Evolutionary conservation across 2,888 invertebrate species (phyloP).

Genomic region (Melanostoma mellinum): DNA sequence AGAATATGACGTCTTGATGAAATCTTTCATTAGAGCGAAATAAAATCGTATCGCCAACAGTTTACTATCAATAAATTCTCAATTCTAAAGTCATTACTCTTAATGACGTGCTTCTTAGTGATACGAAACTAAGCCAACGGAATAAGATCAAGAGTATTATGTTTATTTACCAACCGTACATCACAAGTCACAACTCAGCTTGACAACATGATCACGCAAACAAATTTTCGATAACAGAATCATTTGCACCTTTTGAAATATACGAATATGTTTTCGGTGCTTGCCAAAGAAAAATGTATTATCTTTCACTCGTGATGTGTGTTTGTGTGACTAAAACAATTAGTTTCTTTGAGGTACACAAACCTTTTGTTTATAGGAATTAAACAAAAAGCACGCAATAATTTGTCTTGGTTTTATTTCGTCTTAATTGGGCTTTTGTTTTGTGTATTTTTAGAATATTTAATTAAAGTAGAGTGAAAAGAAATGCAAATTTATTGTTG

Average conservation of each 20-base stretch:
- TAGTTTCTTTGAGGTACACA: conserved; percentile 1
- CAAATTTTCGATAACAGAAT: conserved; percentile 22
- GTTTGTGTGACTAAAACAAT: conserved; percentile 7
- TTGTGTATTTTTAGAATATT: conserved; percentile 5
- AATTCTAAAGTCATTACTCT: neutral
- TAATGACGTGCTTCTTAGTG: neutral
- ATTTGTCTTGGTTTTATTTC: neutral
- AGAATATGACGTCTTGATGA: neutral
- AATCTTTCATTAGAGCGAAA: neutral
- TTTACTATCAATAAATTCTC: neutral
- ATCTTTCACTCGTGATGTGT: conserved; percentile 1
- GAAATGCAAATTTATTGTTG: neutral
- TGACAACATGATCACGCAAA: conserved; percentile 15
- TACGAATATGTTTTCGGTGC: conserved; percentile 11
- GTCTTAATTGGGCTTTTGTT: conserved; percentile 22
- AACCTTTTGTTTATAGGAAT: neutral
- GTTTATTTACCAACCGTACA: conserved; percentile 4
- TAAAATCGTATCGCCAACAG: neutral
- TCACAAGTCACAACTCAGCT: conserved; percentile 9
- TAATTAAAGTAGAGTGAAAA: neutral
- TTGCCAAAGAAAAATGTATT: conserved; percentile 21
- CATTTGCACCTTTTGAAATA: conserved; percentile 37
- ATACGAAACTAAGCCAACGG: conserved; percentile 7
- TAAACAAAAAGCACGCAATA: conserved; percentile 10
- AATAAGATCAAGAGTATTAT: conserved; percentile 10